A percentile compares a stretch with the other conserved stretches of the same genome.
These are phyloP conservation scores for Oligia fasciuncula DNA, from an alignment of 2,888 invertebrate genomes.

Conservation along the genomic window DNA sequence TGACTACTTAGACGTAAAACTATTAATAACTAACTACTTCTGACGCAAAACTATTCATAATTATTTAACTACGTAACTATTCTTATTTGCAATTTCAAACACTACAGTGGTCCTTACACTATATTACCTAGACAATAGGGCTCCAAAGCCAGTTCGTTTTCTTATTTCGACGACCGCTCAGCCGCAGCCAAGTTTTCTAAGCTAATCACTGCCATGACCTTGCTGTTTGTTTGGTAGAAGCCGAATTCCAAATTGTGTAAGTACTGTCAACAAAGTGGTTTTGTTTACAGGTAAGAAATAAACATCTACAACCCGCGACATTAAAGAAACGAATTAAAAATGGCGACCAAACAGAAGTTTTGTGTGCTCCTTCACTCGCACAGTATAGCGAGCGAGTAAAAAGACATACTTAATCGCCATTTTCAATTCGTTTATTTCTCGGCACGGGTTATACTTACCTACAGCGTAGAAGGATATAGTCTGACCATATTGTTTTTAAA, in stretches of 20 bases:
- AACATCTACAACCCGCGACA: background rate
- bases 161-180: background rate
- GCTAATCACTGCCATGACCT: conserved; percentile 26
- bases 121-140: conserved; percentile 9
- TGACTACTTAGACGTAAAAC: background rate
- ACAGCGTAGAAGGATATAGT: background rate
- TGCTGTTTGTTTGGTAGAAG: background rate
- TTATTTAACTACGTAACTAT: background rate
- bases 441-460: background rate
- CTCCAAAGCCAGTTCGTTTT: background rate
- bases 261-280: background rate
- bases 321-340: background rate
- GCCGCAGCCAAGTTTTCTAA: conserved; percentile 23
- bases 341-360: too few relatives aligned
- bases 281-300: background rate
- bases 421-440: background rate
- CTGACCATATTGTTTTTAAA: too few relatives aligned
- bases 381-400: background rate
- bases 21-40: background rate
- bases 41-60: background rate
- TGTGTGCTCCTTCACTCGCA: background rate
- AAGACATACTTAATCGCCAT: background rate
- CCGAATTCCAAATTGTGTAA: background rate
- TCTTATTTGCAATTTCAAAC: background rate
- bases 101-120: too few relatives aligned